Base-by-base conservation (phyloP, 2,888 invertebrate species). In the Lasioglossum lativentre region DNA sequence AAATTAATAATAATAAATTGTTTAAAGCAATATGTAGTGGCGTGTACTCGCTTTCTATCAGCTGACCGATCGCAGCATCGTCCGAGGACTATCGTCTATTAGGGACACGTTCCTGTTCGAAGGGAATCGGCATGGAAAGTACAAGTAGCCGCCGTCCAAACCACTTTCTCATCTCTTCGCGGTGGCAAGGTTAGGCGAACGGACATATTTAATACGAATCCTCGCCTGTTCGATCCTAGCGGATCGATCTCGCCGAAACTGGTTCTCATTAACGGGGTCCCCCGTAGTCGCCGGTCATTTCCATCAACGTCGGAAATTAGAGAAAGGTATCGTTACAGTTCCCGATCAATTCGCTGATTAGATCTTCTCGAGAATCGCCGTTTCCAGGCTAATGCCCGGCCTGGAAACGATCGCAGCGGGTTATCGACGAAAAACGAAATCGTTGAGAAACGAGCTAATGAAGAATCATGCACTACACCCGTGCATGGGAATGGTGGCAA, bases 1-100 rank as follows among this genome's bases (percentile, higher is more conserved):
- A n/a, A n/a, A n/a, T n/a, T n/a, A n/a, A n/a, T n/a, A n/a, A n/a
- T n/a, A n/a, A n/a, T 34, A 34, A 34, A 34, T 34, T 34, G 34
- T 34, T 34, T 34, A 34, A 34, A 34, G 3, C 34, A 34, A 34
- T 2, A 34, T 3, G 34, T 3, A 34, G 34, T 3, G n/a, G n/a
- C n/a, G n/a, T 42, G 23, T 52, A 23, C 52, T 72, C 66, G 73
- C 79, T 86, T 85, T 86, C 86, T 85, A 86, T 66, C 70, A 38
- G 77, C 23, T 30, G 52, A 38, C 73, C 76, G 74, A 80, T 82
- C 66, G 66, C 30, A 42, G n/a, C 19, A 40, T 47, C 19, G 19
- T 47, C 19, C 77, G 71, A 70, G 76, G 63, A 71, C 71, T 34
- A 45, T 75, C 77, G 74, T 78, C 75, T 45, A 75, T 84, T 73